These are phyloP conservation scores for Tokudaia muenninki DNA, from an alignment of 2,797 vertebrate genomes.

Conservation along the genomic window DNA sequence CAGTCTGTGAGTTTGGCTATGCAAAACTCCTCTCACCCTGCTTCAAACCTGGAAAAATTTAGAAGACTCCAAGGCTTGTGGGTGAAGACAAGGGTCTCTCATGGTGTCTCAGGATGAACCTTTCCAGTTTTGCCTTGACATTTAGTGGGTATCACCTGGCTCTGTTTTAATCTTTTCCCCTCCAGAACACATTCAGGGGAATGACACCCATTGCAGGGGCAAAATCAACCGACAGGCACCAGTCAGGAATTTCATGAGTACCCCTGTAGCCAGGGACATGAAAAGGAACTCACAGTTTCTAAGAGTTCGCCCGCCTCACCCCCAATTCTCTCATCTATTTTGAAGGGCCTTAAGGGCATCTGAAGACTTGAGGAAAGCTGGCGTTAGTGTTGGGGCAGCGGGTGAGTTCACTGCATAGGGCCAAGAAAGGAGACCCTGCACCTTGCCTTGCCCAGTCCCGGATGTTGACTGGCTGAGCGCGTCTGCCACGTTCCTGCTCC, in stretches of 20 bases:
- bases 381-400: background rate
- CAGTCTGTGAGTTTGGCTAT: background rate
- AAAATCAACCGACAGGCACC: background rate
- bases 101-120: background rate
- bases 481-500: background rate
- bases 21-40: background rate
- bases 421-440: accelerated
- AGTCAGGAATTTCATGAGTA: background rate
- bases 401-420: background rate
- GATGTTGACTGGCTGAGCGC: background rate
- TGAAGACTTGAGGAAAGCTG: background rate
- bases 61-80: background rate
- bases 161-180: background rate
- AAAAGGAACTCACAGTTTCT: background rate
- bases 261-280: accelerated
- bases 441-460: background rate
- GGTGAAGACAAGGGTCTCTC: background rate
- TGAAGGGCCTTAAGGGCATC: background rate
- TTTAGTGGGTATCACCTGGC: background rate
- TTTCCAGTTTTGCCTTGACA: background rate
- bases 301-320: background rate
- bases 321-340: background rate
- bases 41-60: background rate
- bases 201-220: background rate
- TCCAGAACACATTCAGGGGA: background rate